A percentile compares a stretch with the other conserved stretches of the same genome.
Conservation (phyloP, 2,113 vertebrate species). For the Elanus axillaris region DNA sequence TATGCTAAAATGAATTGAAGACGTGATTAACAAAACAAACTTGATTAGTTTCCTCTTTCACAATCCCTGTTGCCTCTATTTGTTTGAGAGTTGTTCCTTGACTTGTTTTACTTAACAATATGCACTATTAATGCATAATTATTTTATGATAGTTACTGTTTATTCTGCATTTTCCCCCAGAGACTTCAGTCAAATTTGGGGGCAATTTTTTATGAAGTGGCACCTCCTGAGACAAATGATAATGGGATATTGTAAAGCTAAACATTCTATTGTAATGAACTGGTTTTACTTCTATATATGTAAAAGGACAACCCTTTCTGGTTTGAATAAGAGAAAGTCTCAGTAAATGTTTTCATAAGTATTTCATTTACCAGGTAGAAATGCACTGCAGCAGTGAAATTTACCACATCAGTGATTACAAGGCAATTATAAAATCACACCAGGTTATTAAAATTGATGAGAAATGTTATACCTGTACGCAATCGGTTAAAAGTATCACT, state of each 20-base stretch:
- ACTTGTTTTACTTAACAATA: background rate
- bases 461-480: background rate
- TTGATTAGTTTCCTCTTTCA: background rate
- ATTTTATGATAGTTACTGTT: background rate
- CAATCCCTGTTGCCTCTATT: background rate
- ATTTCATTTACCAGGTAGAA: slow-evolving; percentile 21
- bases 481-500: background rate
- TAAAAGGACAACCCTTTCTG: background rate
- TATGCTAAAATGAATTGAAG: background rate
- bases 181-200: background rate
- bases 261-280: background rate
- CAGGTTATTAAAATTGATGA: slow-evolving; percentile 13
- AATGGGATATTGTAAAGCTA: background rate
- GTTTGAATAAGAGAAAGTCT: background rate
- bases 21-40: background rate
- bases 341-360: background rate
- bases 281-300: background rate
- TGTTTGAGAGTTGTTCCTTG: background rate
- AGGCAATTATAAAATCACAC: slow-evolving; percentile 39
- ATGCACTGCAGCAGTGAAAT: slow-evolving; percentile 9
- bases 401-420: slow-evolving; percentile 33
- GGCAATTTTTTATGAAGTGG: background rate
- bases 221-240: background rate
- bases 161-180: background rate
- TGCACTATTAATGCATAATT: background rate